Base-by-base conservation (phyloP, 30 jellyfish, hydroid and myxozoan genomes). In the Hydra vulgaris region DNA sequence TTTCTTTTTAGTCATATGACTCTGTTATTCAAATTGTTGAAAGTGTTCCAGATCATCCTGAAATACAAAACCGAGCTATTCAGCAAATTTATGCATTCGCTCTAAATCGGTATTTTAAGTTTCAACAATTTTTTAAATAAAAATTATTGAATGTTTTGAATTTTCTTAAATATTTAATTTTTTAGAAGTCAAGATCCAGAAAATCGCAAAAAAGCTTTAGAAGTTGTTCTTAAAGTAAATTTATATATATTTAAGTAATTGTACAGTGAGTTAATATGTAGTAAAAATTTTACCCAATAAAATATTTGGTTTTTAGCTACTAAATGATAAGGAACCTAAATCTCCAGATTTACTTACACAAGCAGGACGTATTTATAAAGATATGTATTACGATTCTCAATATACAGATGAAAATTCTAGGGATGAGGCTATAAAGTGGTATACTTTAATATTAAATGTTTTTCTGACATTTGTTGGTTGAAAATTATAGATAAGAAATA, bases 11-110 rank as follows among this genome's bases (percentile, higher is more conserved):
- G 99, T 96, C 88, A 67, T 94, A 94, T 68, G 82, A 90, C 4
- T 87, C 96, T 23, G 88, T 94, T 96, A 91, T 94, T 1, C 84
- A 84, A 66, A 70, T 94, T 19, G 92, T 87, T 0, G 99, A 94
- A 69, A 96, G 81, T 22, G 91, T 94, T 54, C 99, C 99, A 7
- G 89, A 85, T 70, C 99, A 94, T 55, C 74, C 52, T 15, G 99
- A 87, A 82, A 88, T 95, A 23, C 95, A 87, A 73, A 94, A 94
- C 81, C 67, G 70, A 27, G 96, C 94, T 21, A 82, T 94, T 1
- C 96, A 87, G 68, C 99, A 94, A 79, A 88, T 89, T 15, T 88
- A 94, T 85, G 95, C 99, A 0, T 81, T 94, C 70, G 99, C 99
- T 7, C 80, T 94, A 82, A 94, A 94, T 85, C 77, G 99, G 99